Evolutionary conservation across 2,888 invertebrate genomes (phyloP).

Genomic region (Zaprionus bogoriensis): DNA sequence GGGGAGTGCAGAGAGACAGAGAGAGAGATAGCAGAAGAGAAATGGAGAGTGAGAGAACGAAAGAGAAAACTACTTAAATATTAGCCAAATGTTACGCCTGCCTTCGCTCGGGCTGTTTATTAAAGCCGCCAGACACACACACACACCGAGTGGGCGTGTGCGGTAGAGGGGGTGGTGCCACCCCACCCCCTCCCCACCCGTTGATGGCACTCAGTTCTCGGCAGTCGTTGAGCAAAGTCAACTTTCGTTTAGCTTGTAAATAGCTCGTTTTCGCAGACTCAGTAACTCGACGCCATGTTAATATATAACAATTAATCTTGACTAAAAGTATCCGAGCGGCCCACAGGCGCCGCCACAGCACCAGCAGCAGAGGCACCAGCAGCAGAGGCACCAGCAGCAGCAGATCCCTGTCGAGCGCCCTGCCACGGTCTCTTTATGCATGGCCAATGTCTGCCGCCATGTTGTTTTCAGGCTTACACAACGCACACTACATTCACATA

Average conservation of each 20-base stretch:
- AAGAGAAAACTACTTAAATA: slow-evolving; percentile 54
- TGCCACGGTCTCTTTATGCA: slow-evolving; percentile 52
- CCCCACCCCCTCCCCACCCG: neutral
- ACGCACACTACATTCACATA: slow-evolving; percentile 10
- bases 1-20: slow-evolving; percentile 3
- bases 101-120: slow-evolving; percentile 51
- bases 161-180: neutral
- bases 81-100: slow-evolving; percentile 35
- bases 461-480: slow-evolving; percentile 59
- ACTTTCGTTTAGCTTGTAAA: slow-evolving; percentile 81
- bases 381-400: slow-evolving; percentile 4
- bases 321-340: slow-evolving; percentile 67
- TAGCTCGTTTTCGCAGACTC: slow-evolving; percentile 80
- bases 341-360: too few species aligned
- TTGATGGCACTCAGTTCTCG: slow-evolving; percentile 2
- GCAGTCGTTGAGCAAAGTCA: slow-evolving; percentile 71
- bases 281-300: slow-evolving; percentile 80
- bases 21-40: neutral
- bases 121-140: slow-evolving; percentile 48
- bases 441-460: slow-evolving; percentile 76
- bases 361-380: slow-evolving; percentile 7
- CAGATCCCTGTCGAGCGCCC: neutral
- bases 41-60: too few species aligned
- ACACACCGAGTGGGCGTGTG: neutral
- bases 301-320: slow-evolving; percentile 81